Percentiles rank a stretch among this genome's conserved stretches.
phyloP scores from a whole-genome alignment of 2,888 invertebrate genomes.

The Dolichopus griseipennis region DNA sequence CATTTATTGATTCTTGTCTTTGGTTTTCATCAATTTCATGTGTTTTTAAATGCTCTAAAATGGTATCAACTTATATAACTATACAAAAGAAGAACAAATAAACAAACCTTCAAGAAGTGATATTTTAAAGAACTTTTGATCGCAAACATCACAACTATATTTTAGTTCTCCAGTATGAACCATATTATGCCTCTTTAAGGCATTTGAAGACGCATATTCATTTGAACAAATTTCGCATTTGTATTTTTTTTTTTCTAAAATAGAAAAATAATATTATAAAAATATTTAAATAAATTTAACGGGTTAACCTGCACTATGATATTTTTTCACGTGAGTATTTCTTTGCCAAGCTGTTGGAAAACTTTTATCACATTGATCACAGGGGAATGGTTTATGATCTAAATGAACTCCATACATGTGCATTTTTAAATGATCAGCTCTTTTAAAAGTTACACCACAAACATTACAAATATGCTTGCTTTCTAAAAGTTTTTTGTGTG shows the following conservation, averaged over 20 bases:
- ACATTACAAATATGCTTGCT: constrained; percentile 2
- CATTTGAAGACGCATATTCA: background rate
- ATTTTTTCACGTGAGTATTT: constrained; percentile 7
- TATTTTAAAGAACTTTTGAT: background rate
- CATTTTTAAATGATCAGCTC: constrained; percentile 10
- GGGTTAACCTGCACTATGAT: background rate
- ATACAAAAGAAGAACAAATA: background rate
- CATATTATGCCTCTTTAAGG: constrained; percentile 1
- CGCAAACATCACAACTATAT: constrained; percentile 8
- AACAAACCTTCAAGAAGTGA: background rate
- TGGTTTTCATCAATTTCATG: constrained; percentile 7
- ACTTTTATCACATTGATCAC: constrained; percentile 7
- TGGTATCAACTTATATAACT: background rate
- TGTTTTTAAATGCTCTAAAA: constrained; percentile 4
- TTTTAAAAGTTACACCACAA: constrained; percentile 4
- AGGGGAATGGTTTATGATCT: constrained; percentile 2
- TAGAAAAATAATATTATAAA: background rate
- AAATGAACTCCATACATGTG: constrained; percentile 9
- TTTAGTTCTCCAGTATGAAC: constrained; percentile 5
- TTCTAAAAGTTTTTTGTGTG: background rate
- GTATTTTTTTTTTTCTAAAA: background rate
- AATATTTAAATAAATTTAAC: background rate
- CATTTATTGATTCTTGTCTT: background rate
- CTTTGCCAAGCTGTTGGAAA: background rate
- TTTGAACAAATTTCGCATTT: background rate